These are phyloP conservation scores for Cosmopolites sordidus DNA, from an alignment of 2,888 invertebrate genomes.

Conservation along the genomic window DNA sequence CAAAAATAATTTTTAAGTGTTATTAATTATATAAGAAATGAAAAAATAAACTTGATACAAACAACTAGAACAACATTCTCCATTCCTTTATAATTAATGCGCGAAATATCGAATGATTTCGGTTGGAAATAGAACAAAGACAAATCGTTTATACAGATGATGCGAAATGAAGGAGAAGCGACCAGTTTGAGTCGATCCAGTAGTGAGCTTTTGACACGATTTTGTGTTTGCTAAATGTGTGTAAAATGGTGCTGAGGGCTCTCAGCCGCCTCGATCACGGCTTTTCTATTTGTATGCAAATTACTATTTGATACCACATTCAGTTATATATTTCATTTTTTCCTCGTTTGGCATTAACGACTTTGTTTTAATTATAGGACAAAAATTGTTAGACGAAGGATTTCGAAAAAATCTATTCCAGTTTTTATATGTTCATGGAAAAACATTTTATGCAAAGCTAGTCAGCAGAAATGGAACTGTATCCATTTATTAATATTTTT, in stretches of 20 bases:
- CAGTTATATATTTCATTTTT: conserved; percentile 27
- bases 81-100: too few species aligned
- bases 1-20: too few species aligned
- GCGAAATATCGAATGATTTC: too few species aligned
- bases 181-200: conserved; percentile 29
- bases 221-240: conserved; percentile 36
- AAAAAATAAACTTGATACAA: too few species aligned
- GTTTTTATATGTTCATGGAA: too few species aligned
- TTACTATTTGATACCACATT: conserved; percentile 31
- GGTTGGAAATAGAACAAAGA: background rate
- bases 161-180: conserved; percentile 5
- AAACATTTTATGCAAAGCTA: too few species aligned
- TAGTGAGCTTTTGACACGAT: conserved; percentile 32
- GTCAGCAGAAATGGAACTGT: too few species aligned
- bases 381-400: too few species aligned
- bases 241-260: conserved; percentile 31
- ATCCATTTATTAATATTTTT: too few species aligned
- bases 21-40: too few species aligned
- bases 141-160: background rate
- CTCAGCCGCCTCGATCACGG: conserved; percentile 31
- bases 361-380: background rate
- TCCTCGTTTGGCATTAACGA: background rate
- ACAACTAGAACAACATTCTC: too few species aligned
- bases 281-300: conserved; percentile 35
- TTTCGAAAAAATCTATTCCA: too few species aligned